phyloP scores from a whole-genome alignment of 2,888 invertebrate species.

The Penaeus monodon region DNA sequence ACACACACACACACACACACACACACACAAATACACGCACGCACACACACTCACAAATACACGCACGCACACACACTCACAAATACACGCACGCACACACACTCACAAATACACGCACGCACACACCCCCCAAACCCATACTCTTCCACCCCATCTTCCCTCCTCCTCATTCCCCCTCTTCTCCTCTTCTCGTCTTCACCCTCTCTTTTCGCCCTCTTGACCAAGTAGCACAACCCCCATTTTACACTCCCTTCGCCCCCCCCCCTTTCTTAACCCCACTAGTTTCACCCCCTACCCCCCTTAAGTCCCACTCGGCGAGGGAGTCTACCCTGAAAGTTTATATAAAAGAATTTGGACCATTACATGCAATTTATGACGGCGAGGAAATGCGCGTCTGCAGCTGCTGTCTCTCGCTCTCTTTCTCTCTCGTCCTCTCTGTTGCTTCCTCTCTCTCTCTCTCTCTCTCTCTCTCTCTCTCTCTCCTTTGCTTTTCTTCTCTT shows the following conservation, averaged over 20 bases:
- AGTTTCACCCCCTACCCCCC: neutral
- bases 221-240: conserved; percentile 8
- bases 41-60: too few species aligned
- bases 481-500: neutral
- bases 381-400: conserved; percentile 39
- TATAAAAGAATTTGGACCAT: conserved; percentile 54
- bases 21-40: too few species aligned
- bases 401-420: conserved; percentile 21
- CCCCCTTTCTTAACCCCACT: neutral
- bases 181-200: conserved; percentile 5
- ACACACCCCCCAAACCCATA: neutral
- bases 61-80: too few species aligned
- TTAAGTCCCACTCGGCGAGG: conserved; percentile 9
- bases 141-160: neutral
- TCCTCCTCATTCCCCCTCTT: neutral
- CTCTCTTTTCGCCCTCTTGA: neutral
- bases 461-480: neutral
- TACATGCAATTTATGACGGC: conserved; percentile 51
- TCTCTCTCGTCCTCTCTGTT: neutral
- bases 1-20: too few species aligned
- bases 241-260: neutral
- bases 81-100: too few species aligned
- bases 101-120: too few species aligned
- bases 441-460: neutral
- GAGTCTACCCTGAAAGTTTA: conserved; percentile 34